A percentile compares a stretch with the other conserved stretches of the same genome.
Conservation (phyloP, 2,797 vertebrate species). For the Smutsia gigantea region DNA sequence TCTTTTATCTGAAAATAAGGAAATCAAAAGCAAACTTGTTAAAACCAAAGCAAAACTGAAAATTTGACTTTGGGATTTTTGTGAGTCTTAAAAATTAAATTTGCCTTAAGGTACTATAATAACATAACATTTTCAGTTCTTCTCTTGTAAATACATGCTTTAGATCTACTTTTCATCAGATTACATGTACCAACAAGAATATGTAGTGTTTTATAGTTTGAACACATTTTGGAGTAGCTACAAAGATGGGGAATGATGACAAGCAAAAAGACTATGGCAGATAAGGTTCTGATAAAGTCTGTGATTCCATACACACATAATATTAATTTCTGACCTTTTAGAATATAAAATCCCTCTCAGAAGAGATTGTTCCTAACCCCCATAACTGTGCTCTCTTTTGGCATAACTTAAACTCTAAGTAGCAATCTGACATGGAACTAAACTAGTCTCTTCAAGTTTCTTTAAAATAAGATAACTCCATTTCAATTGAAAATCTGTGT, state of each 20-base stretch:
- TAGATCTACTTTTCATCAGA: constrained; percentile 6
- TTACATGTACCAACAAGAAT: neutral
- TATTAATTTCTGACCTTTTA: neutral
- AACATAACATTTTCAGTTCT: constrained; percentile 17
- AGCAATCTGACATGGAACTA: neutral
- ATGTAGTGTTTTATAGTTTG: neutral
- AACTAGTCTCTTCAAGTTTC: neutral
- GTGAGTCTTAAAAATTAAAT: constrained; percentile 40
- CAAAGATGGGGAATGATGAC: neutral
- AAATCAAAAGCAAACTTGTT: constrained; percentile 13
- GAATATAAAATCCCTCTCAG: neutral
- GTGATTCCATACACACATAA: neutral
- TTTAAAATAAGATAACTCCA: neutral
- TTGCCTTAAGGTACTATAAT: neutral
- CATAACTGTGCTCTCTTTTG: neutral
- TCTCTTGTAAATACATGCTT: neutral
- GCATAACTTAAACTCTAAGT: neutral
- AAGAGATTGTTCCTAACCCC: neutral
- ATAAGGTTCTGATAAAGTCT: neutral
- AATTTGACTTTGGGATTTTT: neutral
- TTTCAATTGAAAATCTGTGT: neutral
- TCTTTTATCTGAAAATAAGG: constrained; percentile 55
- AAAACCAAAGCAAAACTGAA: constrained; percentile 15
- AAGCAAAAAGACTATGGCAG: neutral
- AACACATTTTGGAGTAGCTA: neutral